phyloP scores from a whole-genome alignment of 53 echinoderm and acorn worm species.

The Henricia sp. region DNA sequence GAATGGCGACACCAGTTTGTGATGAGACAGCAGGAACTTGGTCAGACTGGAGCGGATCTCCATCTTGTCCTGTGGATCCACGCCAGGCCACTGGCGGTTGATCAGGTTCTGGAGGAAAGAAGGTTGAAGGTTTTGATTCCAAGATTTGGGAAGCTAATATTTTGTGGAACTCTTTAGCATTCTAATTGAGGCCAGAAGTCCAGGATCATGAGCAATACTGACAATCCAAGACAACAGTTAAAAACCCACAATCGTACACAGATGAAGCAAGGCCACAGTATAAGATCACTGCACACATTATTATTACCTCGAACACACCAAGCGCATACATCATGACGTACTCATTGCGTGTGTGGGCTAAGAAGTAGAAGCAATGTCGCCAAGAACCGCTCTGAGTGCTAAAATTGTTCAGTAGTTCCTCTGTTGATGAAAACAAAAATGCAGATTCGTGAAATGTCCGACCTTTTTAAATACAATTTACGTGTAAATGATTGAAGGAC shows the following conservation, averaged over 20 bases:
- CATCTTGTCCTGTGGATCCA: constrained; percentile 84
- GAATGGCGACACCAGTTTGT: constrained; percentile 84
- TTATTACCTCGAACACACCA: constrained; percentile 94
- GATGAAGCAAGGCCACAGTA: too few relatives aligned
- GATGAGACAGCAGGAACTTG: constrained; percentile 89
- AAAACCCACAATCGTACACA: too few relatives aligned
- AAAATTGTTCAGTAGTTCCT: constrained; percentile 98
- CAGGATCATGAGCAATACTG: too few relatives aligned
- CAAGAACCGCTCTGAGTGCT: constrained; percentile 97
- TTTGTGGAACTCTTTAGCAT: too few relatives aligned
- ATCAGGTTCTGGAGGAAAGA: constrained; percentile 76
- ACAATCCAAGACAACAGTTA: too few relatives aligned
- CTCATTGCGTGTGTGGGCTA: constrained; percentile 89
- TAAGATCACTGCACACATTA: background rate
- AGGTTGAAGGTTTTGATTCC: background rate
- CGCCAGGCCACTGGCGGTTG: constrained; percentile 94
- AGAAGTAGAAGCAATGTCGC: constrained; percentile 95
- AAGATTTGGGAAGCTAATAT: too few relatives aligned
- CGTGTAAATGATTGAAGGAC: too few relatives aligned
- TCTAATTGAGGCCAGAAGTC: too few relatives aligned
- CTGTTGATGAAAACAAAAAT: constrained; percentile 64
- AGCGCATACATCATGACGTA: constrained; percentile 98
- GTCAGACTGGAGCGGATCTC: constrained; percentile 91
- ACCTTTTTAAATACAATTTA: too few relatives aligned
- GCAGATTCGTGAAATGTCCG: too few relatives aligned